Evolutionary conservation across 2,113 vertebrate genomes (phyloP).

Genomic region (Zosterops japonicus): DNA sequence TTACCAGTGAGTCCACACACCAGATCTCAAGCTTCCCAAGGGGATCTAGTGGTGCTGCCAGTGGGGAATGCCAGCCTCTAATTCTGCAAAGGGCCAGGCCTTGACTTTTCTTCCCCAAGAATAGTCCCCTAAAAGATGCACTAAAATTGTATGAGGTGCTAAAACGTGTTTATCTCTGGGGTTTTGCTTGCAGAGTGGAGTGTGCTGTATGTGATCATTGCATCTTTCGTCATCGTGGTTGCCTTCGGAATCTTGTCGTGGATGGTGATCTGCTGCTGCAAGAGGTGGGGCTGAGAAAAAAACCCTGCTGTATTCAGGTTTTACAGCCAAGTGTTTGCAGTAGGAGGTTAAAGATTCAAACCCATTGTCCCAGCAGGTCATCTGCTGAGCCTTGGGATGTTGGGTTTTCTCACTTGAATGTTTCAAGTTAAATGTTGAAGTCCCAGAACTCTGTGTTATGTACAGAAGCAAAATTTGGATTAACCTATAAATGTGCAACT

Average conservation of each 20-base stretch:
- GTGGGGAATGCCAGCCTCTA: not conserved
- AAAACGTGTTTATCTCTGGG: not conserved
- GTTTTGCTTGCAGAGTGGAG: slow-evolving; percentile 90
- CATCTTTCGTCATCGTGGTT: slow-evolving; percentile 91
- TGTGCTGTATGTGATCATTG: slow-evolving; percentile 94
- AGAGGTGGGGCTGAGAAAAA: slow-evolving; percentile 76
- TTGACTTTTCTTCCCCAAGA: not conserved
- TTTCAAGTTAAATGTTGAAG: not conserved
- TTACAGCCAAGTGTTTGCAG: not conserved
- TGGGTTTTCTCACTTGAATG: not conserved
- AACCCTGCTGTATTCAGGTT: not conserved
- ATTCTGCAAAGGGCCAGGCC: not conserved
- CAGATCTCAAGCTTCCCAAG: not conserved
- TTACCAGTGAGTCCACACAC: accelerated
- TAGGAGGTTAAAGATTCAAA: not conserved
- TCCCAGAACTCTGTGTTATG: not conserved
- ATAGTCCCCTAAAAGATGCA: accelerated
- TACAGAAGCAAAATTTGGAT: slow-evolving; percentile 3
- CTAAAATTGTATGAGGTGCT: not conserved
- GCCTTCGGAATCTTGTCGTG: slow-evolving; percentile 87
- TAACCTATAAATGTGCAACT: not conserved
- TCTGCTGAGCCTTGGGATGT: not conserved
- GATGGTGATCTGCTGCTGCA: slow-evolving; percentile 91
- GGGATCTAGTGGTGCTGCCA: not conserved
- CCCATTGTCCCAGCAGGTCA: not conserved